These are phyloP conservation scores for Branchinecta lynchi DNA, from an alignment of 1,140 invertebrate species.

Conservation along the genomic window DNA sequence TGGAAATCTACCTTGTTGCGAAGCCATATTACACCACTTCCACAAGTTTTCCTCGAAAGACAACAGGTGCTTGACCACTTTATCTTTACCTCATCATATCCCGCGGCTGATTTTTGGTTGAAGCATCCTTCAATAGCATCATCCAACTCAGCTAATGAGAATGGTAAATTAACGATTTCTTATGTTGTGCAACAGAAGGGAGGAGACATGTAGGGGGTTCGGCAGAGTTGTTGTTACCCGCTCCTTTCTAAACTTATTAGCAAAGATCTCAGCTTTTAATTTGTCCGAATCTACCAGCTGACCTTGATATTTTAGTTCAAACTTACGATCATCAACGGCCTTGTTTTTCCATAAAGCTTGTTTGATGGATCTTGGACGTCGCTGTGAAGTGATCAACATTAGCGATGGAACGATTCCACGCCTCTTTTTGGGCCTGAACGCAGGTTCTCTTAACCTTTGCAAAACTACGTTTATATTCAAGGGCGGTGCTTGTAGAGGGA, in stretches of 20 bases:
- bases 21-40: slow-evolving; percentile 1
- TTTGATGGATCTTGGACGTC: slow-evolving; percentile 9
- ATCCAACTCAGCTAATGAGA: slow-evolving; percentile 6
- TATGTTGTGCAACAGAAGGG: slow-evolving; percentile 1
- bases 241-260: no score
- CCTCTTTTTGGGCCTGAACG: background rate
- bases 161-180: background rate
- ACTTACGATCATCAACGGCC: background rate
- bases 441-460: background rate
- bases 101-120: background rate
- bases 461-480: slow-evolving; percentile 2
- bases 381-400: background rate
- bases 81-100: background rate
- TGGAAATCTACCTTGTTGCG: background rate
- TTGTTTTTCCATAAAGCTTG: background rate
- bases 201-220: no score
- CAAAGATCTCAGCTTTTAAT: no score
- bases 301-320: background rate
- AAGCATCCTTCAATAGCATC: background rate
- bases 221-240: no score
- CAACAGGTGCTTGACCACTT: background rate
- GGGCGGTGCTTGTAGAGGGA: no score
- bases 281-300: no score
- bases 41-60: slow-evolving; percentile 5
- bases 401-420: background rate